phyloP scores from a whole-genome alignment of 2,797 vertebrate genomes.

The Anolis apletophallus region DNA sequence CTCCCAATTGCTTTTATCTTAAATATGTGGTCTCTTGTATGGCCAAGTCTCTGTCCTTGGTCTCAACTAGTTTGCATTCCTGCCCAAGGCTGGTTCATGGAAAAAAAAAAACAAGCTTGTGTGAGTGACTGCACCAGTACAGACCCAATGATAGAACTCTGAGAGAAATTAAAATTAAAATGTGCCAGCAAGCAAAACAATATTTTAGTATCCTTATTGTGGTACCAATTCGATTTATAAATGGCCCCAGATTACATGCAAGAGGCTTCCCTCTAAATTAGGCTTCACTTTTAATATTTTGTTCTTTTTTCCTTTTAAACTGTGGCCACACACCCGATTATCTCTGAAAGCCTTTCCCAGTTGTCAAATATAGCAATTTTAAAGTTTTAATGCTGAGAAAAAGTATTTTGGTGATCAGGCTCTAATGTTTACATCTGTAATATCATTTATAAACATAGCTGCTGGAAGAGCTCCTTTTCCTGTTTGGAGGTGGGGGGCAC shows the following conservation, averaged over 20 bases:
- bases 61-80: no score
- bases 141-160: not conserved
- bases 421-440: not conserved
- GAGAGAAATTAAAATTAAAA: not conserved
- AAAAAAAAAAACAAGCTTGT: no score
- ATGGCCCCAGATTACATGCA: not conserved
- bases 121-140: not conserved
- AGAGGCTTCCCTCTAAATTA: not conserved
- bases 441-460: slow-evolving; percentile 19
- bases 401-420: not conserved
- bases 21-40: no score
- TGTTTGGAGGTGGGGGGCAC: no score
- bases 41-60: no score
- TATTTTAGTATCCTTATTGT: not conserved
- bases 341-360: not conserved
- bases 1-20: no score
- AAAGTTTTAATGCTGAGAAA: not conserved
- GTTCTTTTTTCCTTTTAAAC: slow-evolving; percentile 21
- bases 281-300: not conserved
- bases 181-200: not conserved
- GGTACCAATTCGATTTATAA: not conserved
- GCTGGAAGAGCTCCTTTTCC: slow-evolving; percentile 53
- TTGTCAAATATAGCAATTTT: not conserved
- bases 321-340: not conserved
- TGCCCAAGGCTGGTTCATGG: no score